These are phyloP conservation scores for Budorcas taxicolor DNA, from an alignment of 2,113 vertebrate genomes.

Conservation along the genomic window DNA sequence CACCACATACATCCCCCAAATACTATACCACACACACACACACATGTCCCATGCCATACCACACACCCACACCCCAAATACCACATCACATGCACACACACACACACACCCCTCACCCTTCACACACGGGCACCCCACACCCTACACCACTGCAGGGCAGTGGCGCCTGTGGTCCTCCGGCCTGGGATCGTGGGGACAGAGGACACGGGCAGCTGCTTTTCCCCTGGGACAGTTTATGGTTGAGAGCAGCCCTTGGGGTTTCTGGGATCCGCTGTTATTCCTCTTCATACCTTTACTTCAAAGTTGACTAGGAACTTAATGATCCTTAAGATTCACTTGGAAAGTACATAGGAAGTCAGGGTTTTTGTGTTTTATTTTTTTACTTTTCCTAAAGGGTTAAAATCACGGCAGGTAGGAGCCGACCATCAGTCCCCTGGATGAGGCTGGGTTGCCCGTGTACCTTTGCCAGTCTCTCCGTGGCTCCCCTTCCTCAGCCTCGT, in stretches of 20 bases:
- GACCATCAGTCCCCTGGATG: background rate
- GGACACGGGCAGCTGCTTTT: rapidly evolving
- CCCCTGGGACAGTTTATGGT: background rate
- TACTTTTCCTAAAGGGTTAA: background rate
- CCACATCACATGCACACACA: background rate
- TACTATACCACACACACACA: background rate
- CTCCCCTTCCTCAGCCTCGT: background rate
- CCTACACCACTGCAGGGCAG: background rate
- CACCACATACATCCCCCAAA: background rate
- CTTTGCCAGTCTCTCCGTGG: background rate
- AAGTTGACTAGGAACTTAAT: background rate
- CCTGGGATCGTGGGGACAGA: rapidly evolving
- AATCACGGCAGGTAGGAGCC: background rate
- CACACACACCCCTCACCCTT: background rate
- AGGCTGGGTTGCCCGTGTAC: no score
- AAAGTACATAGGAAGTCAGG: background rate
- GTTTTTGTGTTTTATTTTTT: background rate
- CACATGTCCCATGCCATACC: background rate
- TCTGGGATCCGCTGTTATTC: background rate
- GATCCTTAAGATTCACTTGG: background rate
- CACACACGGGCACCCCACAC: background rate
- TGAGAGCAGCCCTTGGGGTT: background rate
- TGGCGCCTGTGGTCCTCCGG: rapidly evolving
- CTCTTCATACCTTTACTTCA: background rate
- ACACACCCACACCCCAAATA: background rate